Evolutionary conservation across 2,797 vertebrate genomes (phyloP).

Genomic region (Atherinosoma microstoma): DNA sequence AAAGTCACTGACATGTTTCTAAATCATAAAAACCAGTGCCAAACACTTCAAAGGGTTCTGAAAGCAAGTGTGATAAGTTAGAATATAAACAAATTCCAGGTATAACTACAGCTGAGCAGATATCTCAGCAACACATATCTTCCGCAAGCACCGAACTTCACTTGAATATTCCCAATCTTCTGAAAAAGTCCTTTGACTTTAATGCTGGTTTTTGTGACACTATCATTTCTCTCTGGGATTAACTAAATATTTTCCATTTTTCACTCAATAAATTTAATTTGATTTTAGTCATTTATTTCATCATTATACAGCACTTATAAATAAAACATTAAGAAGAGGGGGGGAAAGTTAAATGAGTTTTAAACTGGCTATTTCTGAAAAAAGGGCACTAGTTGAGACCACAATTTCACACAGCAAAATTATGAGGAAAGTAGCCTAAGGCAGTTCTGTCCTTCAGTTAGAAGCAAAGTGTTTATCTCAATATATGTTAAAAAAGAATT

Average conservation of each 20-base stretch:
- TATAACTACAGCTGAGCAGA: slow-evolving; percentile 13
- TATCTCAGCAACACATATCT: not conserved
- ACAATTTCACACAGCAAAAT: not conserved
- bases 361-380: too few species aligned
- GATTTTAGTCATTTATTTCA: too few species aligned
- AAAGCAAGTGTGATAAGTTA: slow-evolving; percentile 22
- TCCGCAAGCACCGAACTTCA: not conserved
- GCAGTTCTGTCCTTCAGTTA: not conserved
- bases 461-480: not conserved
- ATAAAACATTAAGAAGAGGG: too few species aligned
- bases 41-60: slow-evolving; percentile 11
- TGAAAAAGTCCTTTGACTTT: too few species aligned
- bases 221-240: too few species aligned
- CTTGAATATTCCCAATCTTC: not conserved
- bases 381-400: too few species aligned
- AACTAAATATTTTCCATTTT: too few species aligned
- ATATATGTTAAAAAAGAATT: not conserved
- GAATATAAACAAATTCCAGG: slow-evolving; percentile 26
- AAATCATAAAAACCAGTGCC: slow-evolving; percentile 35
- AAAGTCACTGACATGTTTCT: slow-evolving; percentile 29
- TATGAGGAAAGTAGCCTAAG: not conserved
- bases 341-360: too few species aligned
- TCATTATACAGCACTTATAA: too few species aligned
- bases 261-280: too few species aligned
- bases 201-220: too few species aligned